Evolutionary conservation across 2,113 vertebrate genomes (phyloP), one percentile per base, ranked within the genome.

Genomic region (Hippocampus abdominalis): DNA sequence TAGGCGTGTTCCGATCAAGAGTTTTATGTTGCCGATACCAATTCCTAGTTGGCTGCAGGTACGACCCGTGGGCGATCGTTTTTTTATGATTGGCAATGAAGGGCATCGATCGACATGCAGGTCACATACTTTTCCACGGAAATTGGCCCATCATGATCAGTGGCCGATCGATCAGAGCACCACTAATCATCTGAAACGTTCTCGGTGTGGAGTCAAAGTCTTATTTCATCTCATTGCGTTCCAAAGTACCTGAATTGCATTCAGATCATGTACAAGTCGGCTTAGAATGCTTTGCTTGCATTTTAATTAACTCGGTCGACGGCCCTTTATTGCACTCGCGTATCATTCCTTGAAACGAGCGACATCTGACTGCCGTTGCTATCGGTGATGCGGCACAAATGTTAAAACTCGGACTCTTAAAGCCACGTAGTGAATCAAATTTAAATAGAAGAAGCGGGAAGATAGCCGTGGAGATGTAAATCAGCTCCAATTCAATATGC

Each of bases 401-500:
- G 27, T 27, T 64, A 25, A 25, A 64, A 46, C 23, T 27, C n/a
- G 15, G 40, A 44, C 62, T 64, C 46, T 60, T 46, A 42, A 44
- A 44, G 62, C 62, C 62, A 13, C 2, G 59, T 4, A 42, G 21
- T n/a, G 39, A 23, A 16, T 64, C 8, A 25, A 27, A 64, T 64
- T 64, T 44, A 64, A 25, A 64, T 6, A 25, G 40, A 42, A 21
- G n/a, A 15, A 42, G 39, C 40, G 4, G 21, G 21, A 42, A 1
- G 63, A 27, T 46, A 7, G 42, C 23, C 40, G 27, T 9, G 63
- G 42, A 46, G 42, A 64, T 64, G 63, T 64, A 64, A 64, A 46
- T 64, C 63, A 64, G n/a, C 40, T n/a, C n/a, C 23, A 27, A 27
- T 46, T 64, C 42, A 64, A 64, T 64, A 64, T 46, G 63, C 13